These are phyloP conservation scores for Mellivora capensis DNA, from an alignment of 2,113 vertebrate species.

Conservation along the genomic window DNA sequence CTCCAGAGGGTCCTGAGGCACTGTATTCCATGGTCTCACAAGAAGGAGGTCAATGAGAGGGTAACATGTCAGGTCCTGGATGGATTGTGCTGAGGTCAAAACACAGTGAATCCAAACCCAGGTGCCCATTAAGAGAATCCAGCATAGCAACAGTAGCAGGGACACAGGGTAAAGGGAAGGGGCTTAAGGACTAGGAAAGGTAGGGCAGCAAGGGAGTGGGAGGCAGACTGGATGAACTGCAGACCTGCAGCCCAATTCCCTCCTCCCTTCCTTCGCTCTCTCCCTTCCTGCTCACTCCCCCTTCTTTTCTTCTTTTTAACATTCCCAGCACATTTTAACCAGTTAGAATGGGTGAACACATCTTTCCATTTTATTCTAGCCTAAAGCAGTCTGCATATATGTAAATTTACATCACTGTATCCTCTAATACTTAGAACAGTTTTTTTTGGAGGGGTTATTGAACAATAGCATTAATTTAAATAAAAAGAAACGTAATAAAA, in stretches of 20 bases:
- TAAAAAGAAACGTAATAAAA: neutral
- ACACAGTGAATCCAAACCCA: neutral
- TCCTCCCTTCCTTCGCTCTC: too few species aligned
- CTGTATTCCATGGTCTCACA: neutral
- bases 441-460: neutral
- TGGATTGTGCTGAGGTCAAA: neutral
- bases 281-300: too few species aligned
- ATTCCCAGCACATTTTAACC: neutral
- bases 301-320: neutral
- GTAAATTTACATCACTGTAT: neutral
- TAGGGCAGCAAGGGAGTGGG: neutral
- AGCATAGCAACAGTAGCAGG: neutral
- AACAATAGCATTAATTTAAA: neutral
- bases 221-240: neutral
- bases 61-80: neutral
- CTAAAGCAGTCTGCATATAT: neutral
- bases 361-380: conserved; percentile 2
- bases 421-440: neutral
- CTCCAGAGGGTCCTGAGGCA: neutral
- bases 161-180: neutral
- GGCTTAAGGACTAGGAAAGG: neutral
- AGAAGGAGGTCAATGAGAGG: neutral
- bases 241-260: too few species aligned
- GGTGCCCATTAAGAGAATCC: neutral
- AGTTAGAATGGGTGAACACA: neutral